Evolutionary conservation across 2,888 invertebrate genomes (phyloP).

Genomic region (Cryptosula pallasiana): DNA sequence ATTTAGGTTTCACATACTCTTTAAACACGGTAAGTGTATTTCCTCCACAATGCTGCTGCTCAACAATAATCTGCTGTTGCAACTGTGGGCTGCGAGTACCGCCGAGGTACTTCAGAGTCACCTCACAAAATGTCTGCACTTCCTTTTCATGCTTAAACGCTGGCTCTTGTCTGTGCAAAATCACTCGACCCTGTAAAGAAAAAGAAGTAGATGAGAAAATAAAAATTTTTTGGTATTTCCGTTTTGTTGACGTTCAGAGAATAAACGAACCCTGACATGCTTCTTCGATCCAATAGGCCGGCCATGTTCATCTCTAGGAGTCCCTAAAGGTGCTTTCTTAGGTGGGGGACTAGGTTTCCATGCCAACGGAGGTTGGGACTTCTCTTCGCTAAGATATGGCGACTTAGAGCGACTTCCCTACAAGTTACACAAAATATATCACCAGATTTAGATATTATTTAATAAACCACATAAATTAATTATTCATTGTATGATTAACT

Average conservation of each 20-base stretch:
- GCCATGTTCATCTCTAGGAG: slow-evolving; percentile 23
- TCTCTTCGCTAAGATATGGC: too few species aligned
- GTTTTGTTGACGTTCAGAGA: too few species aligned
- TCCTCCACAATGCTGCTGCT: slow-evolving; percentile 54
- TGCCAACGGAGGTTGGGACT: not conserved
- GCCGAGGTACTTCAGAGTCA: slow-evolving; percentile 50
- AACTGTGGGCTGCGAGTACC: slow-evolving; percentile 34
- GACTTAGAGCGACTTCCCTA: too few species aligned
- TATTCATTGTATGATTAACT: too few species aligned
- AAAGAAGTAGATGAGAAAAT: too few species aligned
- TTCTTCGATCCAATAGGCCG: slow-evolving; percentile 10
- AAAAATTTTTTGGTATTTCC: too few species aligned
- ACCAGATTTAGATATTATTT: too few species aligned
- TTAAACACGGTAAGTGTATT: slow-evolving; percentile 52
- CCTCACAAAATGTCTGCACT: slow-evolving; percentile 40
- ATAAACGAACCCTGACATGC: slow-evolving; percentile 8
- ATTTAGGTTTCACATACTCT: slow-evolving; percentile 37
- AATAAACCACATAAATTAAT: too few species aligned
- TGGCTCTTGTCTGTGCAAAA: slow-evolving; percentile 40
- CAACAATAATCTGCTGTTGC: slow-evolving; percentile 46
- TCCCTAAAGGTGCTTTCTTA: not conserved
- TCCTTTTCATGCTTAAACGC: slow-evolving; percentile 42
- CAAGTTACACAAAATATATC: too few species aligned
- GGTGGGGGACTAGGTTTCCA: not conserved
- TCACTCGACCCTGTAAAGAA: slow-evolving; percentile 37